Percentiles rank a stretch among this genome's conserved stretches.
These are phyloP conservation scores for Oryzias sinensis DNA, from an alignment of 2,797 vertebrate species.

Conservation along the genomic window DNA sequence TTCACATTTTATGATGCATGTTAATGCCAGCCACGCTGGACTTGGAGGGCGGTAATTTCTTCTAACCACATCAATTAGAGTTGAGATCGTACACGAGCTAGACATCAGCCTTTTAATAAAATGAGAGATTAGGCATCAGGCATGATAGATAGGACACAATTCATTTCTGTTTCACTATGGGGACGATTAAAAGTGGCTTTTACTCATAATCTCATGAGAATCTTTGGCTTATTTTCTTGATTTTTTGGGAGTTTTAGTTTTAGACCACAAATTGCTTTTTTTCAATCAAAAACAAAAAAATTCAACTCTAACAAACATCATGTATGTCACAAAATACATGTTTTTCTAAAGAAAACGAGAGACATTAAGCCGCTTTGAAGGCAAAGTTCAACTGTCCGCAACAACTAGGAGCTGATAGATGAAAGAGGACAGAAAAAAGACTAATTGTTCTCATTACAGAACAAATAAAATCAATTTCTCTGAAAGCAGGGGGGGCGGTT, in stretches of 20 bases:
- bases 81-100: conserved; percentile 40
- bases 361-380: conserved; percentile 48
- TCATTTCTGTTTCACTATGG: conserved; percentile 39
- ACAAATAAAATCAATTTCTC: conserved; percentile 76
- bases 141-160: conserved; percentile 49
- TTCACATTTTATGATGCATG: conserved; percentile 70
- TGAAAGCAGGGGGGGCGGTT: conserved; percentile 61
- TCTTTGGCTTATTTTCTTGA: conserved; percentile 20
- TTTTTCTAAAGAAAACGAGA: too few relatives aligned
- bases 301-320: too few relatives aligned
- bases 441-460: conserved; percentile 79
- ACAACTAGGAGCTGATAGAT: conserved; percentile 64
- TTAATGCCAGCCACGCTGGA: conserved; percentile 49
- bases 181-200: conserved; percentile 36
- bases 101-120: conserved; percentile 56
- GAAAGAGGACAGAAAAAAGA: conserved; percentile 70
- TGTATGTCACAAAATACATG: too few relatives aligned
- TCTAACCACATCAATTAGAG: conserved; percentile 58
- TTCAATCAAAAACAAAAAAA: too few relatives aligned
- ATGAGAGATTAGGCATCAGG: conserved; percentile 44
- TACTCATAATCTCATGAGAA: conserved; percentile 19
- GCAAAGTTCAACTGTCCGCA: conserved; percentile 31
- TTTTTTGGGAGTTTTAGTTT: conserved; percentile 15
- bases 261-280: background rate
- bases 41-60: conserved; percentile 59